A percentile compares a stretch with the other conserved stretches of the same genome.
Evolutionary conservation across 2,113 vertebrate genomes (phyloP).

Genomic region (Paradoxurus hermaphroditus): DNA sequence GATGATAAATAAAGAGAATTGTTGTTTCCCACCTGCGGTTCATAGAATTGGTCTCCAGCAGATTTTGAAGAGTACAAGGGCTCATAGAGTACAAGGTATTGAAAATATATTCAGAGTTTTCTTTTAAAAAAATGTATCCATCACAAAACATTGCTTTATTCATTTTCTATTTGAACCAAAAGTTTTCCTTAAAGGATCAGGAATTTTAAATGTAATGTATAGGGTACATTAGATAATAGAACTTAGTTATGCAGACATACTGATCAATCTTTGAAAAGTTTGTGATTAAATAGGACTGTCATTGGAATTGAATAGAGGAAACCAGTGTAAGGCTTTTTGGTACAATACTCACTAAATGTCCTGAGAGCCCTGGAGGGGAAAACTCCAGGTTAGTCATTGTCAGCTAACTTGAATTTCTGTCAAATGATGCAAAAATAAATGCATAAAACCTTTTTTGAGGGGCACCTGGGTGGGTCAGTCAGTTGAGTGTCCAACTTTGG

Average conservation of each 20-base stretch:
- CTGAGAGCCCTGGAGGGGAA: not conserved
- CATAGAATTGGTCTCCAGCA: not conserved
- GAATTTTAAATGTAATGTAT: not conserved
- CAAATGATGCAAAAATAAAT: constrained; percentile 35
- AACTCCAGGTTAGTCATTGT: constrained; percentile 33
- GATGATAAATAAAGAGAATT: not conserved
- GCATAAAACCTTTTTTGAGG: not conserved
- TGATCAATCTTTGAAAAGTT: not conserved
- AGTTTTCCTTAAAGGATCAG: not conserved
- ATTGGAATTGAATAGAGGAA: not conserved
- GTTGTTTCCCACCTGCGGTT: not conserved
- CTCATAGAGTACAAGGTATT: not conserved
- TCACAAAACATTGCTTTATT: not conserved
- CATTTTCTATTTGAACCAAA: not conserved
- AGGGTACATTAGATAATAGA: not conserved
- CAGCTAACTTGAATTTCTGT: not conserved
- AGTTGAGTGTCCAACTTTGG: too few species aligned
- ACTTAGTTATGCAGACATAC: not conserved
- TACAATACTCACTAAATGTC: not conserved
- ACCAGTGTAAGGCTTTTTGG: not conserved
- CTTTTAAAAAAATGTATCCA: not conserved
- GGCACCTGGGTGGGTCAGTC: too few species aligned
- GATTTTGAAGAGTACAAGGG: not conserved
- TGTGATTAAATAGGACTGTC: not conserved
- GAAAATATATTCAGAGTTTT: not conserved